Base-by-base conservation (phyloP, 2,797 vertebrate genomes). In the Glossophaga mutica region DNA sequence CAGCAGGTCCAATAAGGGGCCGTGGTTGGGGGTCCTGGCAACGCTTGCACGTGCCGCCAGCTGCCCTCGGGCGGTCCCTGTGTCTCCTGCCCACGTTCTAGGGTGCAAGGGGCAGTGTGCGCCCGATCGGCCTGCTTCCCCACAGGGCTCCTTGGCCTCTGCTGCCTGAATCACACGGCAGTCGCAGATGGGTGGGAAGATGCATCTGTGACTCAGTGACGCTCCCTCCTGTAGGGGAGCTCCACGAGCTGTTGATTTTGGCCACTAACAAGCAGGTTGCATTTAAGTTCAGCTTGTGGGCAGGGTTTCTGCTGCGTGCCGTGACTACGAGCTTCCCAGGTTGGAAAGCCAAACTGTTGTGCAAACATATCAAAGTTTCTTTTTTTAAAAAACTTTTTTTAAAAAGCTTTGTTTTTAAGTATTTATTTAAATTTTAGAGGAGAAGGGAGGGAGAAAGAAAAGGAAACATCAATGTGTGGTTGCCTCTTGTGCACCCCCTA, bases 221-320 rank as follows among this genome's bases (percentile, higher is more conserved):
- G 0, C 46, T 6, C 26, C 9, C 42, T 78, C 52, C 32, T 8
- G 50, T 22, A 9, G 1, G 1, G 14, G 9, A 12, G 1, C 12
- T 14, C 3, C 0, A 6, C 7, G 21, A 37, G 32, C 67, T 46
- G 2, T 19, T 18, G 81, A 22, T 7, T 24, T 21, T 21, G 42
- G 48, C 42, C 4, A 1, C 34, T 59, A 50, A 22, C 55, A 32
- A 21, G 8, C 0, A 1, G 50, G 82, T 21, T 12, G 68, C 15
- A 32, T 8, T 24, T 73, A 3, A 50, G 21, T 9, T 22, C 42
- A 57, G 37, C 52, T 24, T 22, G 5, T 19, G 21, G 19, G 12
- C 4, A 1, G 12, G 50, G 21, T 18, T 77, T 70, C 24, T 67
- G 44, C 14, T 15, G 15, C 3, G 42, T 10, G 16, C 79, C 7